phyloP scores from a whole-genome alignment of 64 coral and sea anemone genomes.

The Dendronephthya gigantea region DNA sequence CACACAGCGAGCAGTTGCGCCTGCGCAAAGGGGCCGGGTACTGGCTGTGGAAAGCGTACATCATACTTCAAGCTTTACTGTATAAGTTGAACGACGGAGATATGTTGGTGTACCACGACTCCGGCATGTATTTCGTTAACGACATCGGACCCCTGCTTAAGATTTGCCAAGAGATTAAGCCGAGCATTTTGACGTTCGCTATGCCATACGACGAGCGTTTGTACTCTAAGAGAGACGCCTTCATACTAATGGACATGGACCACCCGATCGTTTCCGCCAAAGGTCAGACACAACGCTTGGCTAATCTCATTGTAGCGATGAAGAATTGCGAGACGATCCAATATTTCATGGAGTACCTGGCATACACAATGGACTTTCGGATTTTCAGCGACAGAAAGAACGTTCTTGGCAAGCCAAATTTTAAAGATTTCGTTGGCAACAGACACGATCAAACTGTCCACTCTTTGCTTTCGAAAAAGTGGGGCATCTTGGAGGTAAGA shows the following conservation, averaged over 20 bases:
- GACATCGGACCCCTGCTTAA: neutral
- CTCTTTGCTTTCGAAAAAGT: neutral
- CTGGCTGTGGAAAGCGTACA: slow-evolving; percentile 1
- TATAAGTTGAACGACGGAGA: neutral
- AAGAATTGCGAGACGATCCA: neutral
- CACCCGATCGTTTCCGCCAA: neutral
- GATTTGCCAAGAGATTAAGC: neutral
- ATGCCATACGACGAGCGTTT: neutral
- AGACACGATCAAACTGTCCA: neutral
- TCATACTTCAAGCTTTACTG: neutral
- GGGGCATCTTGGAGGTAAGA: neutral
- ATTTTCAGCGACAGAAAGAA: neutral
- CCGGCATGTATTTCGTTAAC: neutral
- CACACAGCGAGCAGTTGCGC: neutral
- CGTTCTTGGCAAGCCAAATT: neutral
- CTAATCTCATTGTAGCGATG: neutral
- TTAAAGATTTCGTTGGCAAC: neutral
- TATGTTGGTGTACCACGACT: neutral
- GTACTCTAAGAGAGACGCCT: neutral
- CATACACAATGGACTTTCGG: neutral
- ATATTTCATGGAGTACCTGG: neutral
- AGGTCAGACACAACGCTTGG: neutral
- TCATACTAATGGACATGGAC: neutral
- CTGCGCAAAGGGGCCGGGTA: neutral
- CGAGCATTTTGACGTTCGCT: neutral